phyloP scores from a whole-genome alignment of 2,113 vertebrate genomes.

The Cephalophus harveyi region DNA sequence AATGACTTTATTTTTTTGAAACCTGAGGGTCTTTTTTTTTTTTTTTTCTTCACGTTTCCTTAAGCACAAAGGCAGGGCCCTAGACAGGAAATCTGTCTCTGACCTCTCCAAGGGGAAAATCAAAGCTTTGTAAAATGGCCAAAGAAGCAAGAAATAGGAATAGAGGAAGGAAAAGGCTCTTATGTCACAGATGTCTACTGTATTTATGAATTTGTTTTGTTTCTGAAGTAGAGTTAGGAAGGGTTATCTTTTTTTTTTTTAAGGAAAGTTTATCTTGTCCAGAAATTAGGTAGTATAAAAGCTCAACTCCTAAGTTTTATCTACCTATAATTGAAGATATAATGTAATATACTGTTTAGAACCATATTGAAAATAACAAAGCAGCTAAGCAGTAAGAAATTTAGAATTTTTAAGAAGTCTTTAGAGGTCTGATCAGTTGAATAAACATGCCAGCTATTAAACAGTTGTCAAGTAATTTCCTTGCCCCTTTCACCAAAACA shows the following conservation, averaged over 20 bases:
- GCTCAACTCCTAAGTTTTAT: neutral
- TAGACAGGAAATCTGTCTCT: slow-evolving; percentile 83
- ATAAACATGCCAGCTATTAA: neutral
- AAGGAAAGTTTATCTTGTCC: neutral
- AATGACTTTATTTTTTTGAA: slow-evolving; percentile 68
- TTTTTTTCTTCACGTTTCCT: slow-evolving; percentile 57
- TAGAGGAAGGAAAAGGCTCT: neutral
- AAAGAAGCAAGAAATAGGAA: neutral
- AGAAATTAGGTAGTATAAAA: neutral
- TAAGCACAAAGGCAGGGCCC: slow-evolving; percentile 65
- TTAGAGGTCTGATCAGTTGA: neutral
- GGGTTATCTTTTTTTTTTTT: neutral
- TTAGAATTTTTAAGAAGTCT: neutral
- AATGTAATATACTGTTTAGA: neutral
- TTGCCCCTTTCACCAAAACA: neutral
- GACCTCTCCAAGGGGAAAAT: slow-evolving; percentile 75
- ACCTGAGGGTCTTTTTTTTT: slow-evolving; percentile 78
- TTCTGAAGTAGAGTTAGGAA: neutral
- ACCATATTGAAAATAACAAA: neutral
- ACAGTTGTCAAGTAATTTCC: neutral
- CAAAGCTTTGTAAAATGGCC: slow-evolving; percentile 57
- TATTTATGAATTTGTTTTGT: neutral
- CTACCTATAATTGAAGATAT: neutral
- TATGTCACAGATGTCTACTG: neutral
- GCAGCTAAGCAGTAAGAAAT: neutral